Percentiles rank a stretch among this genome's conserved stretches.
Evolutionary conservation across 2,113 vertebrate species (phyloP).

Genomic region (Australoheros scitulus): DNA sequence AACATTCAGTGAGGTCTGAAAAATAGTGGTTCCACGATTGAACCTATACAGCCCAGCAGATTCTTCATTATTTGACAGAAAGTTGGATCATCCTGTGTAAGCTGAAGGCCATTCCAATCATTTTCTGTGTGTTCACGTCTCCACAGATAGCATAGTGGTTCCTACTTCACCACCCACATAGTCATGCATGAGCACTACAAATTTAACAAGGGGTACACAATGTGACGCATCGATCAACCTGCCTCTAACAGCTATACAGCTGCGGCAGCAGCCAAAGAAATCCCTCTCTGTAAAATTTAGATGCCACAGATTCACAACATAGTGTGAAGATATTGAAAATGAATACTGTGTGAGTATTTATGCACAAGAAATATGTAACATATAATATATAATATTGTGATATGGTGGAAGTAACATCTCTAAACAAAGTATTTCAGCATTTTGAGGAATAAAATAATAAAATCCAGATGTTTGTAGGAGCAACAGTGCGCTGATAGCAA

Average conservation of each 20-base stretch:
- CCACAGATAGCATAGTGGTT: slow-evolving; percentile 38
- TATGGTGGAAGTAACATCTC: too few relatives aligned
- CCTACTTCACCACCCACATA: slow-evolving; percentile 38
- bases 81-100: slow-evolving; percentile 70
- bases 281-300: not conserved
- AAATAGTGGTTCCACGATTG: slow-evolving; percentile 59
- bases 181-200: slow-evolving; percentile 43
- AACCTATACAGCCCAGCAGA: slow-evolving; percentile 48
- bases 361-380: too few relatives aligned
- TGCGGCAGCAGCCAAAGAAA: not conserved
- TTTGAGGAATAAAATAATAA: too few relatives aligned
- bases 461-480: too few relatives aligned
- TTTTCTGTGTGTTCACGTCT: slow-evolving; percentile 61
- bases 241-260: not conserved
- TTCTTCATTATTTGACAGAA: slow-evolving; percentile 67
- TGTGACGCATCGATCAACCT: not conserved
- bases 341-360: too few relatives aligned
- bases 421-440: too few relatives aligned
- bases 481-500: too few relatives aligned
- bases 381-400: too few relatives aligned
- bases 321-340: too few relatives aligned
- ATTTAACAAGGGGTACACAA: slow-evolving; percentile 45
- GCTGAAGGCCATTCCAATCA: slow-evolving; percentile 70
- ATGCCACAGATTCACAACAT: too few relatives aligned
- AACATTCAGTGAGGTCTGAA: slow-evolving; percentile 62